Conservation (phyloP, 2,113 vertebrate species). For the Poeciliopsis retropinna region DNA sequence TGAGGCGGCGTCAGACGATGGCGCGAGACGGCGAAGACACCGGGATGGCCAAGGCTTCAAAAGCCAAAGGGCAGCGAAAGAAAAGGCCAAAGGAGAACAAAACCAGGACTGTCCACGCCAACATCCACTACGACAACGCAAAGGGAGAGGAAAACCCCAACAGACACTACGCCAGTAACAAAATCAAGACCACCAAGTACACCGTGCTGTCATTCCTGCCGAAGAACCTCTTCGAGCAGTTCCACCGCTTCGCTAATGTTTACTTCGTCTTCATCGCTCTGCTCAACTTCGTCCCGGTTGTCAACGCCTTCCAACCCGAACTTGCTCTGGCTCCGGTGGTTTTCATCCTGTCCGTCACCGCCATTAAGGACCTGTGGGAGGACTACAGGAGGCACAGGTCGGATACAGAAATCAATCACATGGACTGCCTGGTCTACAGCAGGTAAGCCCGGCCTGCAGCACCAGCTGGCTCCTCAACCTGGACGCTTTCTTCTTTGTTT, state of each 20-base stretch:
- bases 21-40: conserved; percentile 73
- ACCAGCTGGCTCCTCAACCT: neutral
- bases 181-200: conserved; percentile 97
- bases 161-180: conserved; percentile 85
- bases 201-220: conserved; percentile 93
- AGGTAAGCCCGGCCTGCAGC: conserved; percentile 79
- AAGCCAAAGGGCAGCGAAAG: conserved; percentile 77
- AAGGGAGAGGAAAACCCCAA: conserved; percentile 76
- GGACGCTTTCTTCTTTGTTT: no score
- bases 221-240: conserved; percentile 98
- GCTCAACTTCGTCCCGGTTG: conserved; percentile 92
- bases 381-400: conserved; percentile 94
- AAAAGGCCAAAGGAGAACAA: conserved; percentile 82
- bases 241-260: conserved; percentile 95
- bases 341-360: conserved; percentile 95
- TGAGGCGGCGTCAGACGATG: conserved; percentile 72
- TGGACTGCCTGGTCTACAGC: conserved; percentile 94
- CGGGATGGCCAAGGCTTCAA: conserved; percentile 63
- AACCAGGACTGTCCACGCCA: conserved; percentile 85
- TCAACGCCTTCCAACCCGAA: conserved; percentile 95
- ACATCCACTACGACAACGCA: conserved; percentile 75
- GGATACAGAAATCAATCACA: conserved; percentile 95
- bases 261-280: conserved; percentile 97
- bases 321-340: conserved; percentile 92
- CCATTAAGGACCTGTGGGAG: conserved; percentile 97